Base-by-base conservation (phyloP, 2,113 vertebrate genomes). In the Pelvicachromis taeniatus region DNA sequence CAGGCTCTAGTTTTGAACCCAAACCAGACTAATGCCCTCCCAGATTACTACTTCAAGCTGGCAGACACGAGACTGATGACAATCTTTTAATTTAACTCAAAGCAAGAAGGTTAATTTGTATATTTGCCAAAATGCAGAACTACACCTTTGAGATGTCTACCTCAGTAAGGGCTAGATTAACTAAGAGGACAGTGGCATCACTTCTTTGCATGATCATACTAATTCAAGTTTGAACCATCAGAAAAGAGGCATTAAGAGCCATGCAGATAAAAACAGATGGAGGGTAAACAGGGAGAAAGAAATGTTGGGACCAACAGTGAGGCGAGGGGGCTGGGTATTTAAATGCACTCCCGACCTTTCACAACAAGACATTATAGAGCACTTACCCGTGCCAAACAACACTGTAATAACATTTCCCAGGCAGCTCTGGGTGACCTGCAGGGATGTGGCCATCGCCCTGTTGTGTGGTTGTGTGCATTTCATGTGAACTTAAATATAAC, bases 281-380 rank as follows among this genome's bases (percentile, higher is more conserved):
- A 21, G 9, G 38, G 9, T 7, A 59, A 21, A 73, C 26, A 53
- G 55, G 75, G 31, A 65, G 40, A 80, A 59, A 53, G 45, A 4
- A 63, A 61, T 50, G 23, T 9, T n/a, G 70, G 45, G 45, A 8
- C 45, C 45, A 52, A 31, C 45, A 52, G 10, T 0, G 45, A 52
- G 42, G 12, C 2, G 9, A 31, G 5, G 10, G 33, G 82, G 29
- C 19, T 42, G 54, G 80, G 56, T 42, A 40, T 85, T 87, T 89
- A 87, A 86, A 89, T 58, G 61, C 80, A 88, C 48, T 81, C 58
- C 87, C 54, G 4, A 91, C 91, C 90, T 91, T 91, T 91, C 73
- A 88, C 78, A 93, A 83, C 78, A 78, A 91, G 65, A 88, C 82
- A 89, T 93, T 91, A 91, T 85, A 56, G 56, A 85, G 87, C 89